Evolutionary conservation across 2,113 vertebrate genomes (phyloP).

Genomic region (Trichechus manatus): DNA sequence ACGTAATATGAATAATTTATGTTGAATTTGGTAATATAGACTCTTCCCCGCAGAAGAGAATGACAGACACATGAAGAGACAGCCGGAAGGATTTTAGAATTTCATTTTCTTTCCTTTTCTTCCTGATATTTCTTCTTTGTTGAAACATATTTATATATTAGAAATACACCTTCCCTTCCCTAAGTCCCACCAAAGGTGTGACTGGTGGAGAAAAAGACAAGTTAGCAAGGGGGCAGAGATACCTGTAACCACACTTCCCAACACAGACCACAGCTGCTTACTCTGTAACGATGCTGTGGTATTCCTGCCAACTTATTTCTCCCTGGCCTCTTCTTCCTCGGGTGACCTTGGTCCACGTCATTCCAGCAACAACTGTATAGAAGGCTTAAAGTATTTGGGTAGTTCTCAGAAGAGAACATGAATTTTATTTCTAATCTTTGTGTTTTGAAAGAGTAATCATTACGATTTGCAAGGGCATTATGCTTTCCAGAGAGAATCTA

Average conservation of each 20-base stretch:
- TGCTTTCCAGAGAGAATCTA: background rate
- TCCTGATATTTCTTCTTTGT: background rate
- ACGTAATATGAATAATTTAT: background rate
- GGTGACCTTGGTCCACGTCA: background rate
- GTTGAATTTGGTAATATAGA: background rate
- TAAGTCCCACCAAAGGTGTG: background rate
- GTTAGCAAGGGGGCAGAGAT: background rate
- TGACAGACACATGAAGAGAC: background rate
- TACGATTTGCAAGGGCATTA: background rate
- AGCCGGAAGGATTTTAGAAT: background rate
- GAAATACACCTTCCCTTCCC: background rate
- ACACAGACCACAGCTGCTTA: background rate
- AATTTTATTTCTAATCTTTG: background rate
- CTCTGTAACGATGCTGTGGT: background rate
- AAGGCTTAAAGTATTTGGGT: background rate
- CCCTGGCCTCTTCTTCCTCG: background rate
- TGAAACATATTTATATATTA: background rate
- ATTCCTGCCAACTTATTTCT: background rate
- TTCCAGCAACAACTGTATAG: background rate
- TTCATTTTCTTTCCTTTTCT: background rate
- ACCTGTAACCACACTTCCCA: background rate
- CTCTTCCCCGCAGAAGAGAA: background rate
- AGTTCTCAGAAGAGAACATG: background rate
- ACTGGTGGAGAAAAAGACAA: background rate
- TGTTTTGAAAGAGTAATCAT: background rate